Percentiles rank a stretch among this genome's conserved stretches.
Conservation (phyloP, 2,797 vertebrate species). For the Mionectes olivaceus region DNA sequence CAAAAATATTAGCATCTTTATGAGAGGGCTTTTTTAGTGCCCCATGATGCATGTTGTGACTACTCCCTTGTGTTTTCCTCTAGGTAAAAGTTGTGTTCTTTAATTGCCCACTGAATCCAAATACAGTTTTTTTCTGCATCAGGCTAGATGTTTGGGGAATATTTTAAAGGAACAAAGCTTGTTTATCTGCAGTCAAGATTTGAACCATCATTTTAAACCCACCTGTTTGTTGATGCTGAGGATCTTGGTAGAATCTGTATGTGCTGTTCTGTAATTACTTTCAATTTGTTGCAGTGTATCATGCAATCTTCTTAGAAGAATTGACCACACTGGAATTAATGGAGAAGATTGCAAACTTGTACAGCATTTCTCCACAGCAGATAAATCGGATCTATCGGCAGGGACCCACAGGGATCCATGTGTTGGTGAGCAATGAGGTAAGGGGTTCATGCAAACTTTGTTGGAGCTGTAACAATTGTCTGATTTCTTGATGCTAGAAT, state of each 20-base stretch:
- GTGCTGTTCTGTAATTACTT: not conserved
- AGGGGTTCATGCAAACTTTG: not conserved
- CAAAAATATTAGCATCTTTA: not conserved
- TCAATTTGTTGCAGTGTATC: slow-evolving; percentile 75
- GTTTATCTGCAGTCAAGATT: not conserved
- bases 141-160: not conserved
- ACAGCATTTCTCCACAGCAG: slow-evolving; percentile 84
- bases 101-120: not conserved
- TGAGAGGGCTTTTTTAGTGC: not conserved
- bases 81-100: not conserved
- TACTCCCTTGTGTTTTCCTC: not conserved
- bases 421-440: slow-evolving; percentile 82
- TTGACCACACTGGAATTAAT: slow-evolving; percentile 81
- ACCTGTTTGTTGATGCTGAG: not conserved
- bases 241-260: not conserved
- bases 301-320: slow-evolving; percentile 83
- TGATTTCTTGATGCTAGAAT: not conserved
- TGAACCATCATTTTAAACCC: not conserved
- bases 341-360: slow-evolving; percentile 84
- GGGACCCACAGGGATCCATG: slow-evolving; percentile 83
- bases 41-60: not conserved
- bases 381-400: slow-evolving; percentile 83
- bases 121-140: not conserved
- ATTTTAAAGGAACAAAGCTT: not conserved
- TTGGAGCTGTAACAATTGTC: not conserved